These are phyloP conservation scores for Sycophaga agraensis DNA, from an alignment of 1,140 invertebrate genomes.

Conservation along the genomic window DNA sequence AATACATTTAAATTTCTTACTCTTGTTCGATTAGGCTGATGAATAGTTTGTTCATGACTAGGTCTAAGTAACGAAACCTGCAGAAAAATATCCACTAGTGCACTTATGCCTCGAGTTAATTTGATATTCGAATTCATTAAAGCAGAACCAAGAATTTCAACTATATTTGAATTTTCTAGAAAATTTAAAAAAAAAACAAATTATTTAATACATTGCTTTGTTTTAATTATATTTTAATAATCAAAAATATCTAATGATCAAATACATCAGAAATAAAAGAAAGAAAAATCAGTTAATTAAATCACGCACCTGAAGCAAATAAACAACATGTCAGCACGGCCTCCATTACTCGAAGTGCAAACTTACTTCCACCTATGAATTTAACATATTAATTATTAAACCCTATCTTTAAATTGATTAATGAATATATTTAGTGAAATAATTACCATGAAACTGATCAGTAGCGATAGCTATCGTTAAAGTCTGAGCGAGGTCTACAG, in stretches of 20 bases:
- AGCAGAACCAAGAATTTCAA: constrained; percentile 39
- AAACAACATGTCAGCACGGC: constrained; percentile 53
- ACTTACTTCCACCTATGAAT: constrained; percentile 50
- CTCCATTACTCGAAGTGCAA: constrained; percentile 49
- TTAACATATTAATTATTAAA: not conserved
- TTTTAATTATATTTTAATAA: no score
- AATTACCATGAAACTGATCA: constrained; percentile 45
- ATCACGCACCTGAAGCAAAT: constrained; percentile 12
- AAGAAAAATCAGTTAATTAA: no score
- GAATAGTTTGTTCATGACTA: constrained; percentile 46
- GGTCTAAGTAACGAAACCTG: constrained; percentile 50
- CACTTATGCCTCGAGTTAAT: constrained; percentile 46
- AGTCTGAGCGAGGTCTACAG: constrained; percentile 38
- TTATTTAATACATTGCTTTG: no score
- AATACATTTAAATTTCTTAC: constrained; percentile 39
- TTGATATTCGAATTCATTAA: constrained; percentile 44
- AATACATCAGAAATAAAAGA: no score
- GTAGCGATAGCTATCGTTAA: constrained; percentile 44
- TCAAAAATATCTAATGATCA: no score
- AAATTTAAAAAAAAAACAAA: not conserved
- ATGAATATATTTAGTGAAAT: not conserved
- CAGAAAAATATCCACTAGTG: constrained; percentile 48
- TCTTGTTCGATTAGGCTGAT: constrained; percentile 45
- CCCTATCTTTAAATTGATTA: not conserved
- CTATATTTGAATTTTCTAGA: constrained; percentile 44